These are phyloP conservation scores for Lophotriccus pileatus DNA, from an alignment of 2,797 vertebrate species.

Conservation along the genomic window DNA sequence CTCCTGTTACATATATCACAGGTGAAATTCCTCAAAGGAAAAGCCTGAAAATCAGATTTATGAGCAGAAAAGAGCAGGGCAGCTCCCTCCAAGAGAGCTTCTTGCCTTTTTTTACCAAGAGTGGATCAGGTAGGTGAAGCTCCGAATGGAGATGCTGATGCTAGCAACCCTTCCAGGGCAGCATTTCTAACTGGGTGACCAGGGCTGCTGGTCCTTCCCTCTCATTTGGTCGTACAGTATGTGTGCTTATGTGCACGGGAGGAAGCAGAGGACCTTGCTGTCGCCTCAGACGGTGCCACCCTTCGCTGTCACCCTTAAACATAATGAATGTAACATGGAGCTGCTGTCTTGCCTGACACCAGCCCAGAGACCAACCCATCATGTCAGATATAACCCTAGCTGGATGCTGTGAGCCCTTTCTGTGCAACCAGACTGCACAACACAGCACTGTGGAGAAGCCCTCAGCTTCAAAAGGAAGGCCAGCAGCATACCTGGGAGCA, in stretches of 20 bases:
- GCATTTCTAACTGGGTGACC: not conserved
- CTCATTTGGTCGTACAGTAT: not conserved
- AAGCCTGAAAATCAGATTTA: not conserved
- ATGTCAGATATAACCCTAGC: accelerated
- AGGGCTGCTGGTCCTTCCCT: not conserved
- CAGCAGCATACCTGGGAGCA: not conserved
- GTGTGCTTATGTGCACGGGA: accelerated
- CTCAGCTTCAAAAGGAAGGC: not conserved
- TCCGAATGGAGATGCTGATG: not conserved
- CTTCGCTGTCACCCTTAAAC: not conserved
- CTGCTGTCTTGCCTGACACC: not conserved
- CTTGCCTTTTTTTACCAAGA: not conserved
- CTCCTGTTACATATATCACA: accelerated
- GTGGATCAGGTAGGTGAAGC: not conserved
- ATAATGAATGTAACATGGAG: accelerated
- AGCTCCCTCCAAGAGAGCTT: not conserved
- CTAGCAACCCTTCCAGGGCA: not conserved
- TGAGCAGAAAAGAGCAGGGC: not conserved
- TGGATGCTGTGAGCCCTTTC: not conserved
- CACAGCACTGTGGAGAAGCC: accelerated
- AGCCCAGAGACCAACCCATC: not conserved
- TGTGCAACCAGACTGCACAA: accelerated
- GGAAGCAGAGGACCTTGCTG: not conserved
- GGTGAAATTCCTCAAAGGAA: not conserved
- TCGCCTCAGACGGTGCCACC: not conserved